Evolutionary conservation across 2,888 invertebrate genomes (phyloP).

Genomic region (Teleiodes luculella): DNA sequence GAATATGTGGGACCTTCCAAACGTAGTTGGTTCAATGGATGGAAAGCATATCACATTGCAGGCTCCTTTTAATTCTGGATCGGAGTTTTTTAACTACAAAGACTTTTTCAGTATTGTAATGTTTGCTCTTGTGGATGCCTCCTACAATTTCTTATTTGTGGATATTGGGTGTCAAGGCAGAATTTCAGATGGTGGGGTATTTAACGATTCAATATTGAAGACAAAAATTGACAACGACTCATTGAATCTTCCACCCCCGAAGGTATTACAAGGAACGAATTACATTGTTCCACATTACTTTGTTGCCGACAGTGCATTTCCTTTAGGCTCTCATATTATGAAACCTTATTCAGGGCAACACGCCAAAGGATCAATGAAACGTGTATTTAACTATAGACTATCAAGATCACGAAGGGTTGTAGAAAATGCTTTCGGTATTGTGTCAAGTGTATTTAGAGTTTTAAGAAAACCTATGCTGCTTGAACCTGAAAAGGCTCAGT

Average conservation of each 20-base stretch:
- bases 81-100: constrained; percentile 23
- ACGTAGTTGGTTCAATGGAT: constrained; percentile 14
- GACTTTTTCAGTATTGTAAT: constrained; percentile 23
- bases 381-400: constrained; percentile 26
- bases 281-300: not conserved
- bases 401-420: constrained; percentile 24
- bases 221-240: constrained; percentile 22
- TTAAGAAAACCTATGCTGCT: constrained; percentile 25
- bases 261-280: constrained; percentile 31
- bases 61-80: constrained; percentile 18
- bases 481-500: constrained; percentile 18
- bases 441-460: constrained; percentile 22
- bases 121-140: constrained; percentile 24
- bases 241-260: constrained; percentile 22
- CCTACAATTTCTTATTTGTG: constrained; percentile 26
- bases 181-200: constrained; percentile 28
- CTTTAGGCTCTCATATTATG: constrained; percentile 22
- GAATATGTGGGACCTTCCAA: constrained; percentile 11
- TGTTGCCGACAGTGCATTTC: constrained; percentile 23
- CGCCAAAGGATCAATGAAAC: constrained; percentile 17
- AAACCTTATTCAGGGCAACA: constrained; percentile 22
- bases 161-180: constrained; percentile 25
- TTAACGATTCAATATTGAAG: constrained; percentile 22
- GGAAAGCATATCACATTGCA: constrained; percentile 16
- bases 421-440: constrained; percentile 26